Base-by-base conservation (phyloP, 2,797 vertebrate genomes). In the Percopsis omiscomaycus region DNA sequence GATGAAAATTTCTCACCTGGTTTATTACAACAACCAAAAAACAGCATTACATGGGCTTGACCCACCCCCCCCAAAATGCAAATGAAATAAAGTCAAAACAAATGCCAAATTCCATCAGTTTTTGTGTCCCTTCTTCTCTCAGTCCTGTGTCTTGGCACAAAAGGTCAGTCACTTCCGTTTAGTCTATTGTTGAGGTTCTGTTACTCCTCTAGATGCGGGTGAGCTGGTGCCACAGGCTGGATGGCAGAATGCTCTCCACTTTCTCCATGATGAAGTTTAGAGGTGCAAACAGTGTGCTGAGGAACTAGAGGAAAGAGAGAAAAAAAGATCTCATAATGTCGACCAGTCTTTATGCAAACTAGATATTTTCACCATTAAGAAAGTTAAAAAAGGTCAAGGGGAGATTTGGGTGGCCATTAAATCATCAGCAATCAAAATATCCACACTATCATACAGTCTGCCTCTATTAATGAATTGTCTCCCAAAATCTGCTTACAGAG, bases 181-280 rank as follows among this genome's bases (percentile, higher is more conserved):
- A 37, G 32, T 37, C 32, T 37, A 37, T 37, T 37, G 32, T 37
- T 37, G 32, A 37, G 32, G 32, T 5, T 37, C 32, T 37, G 32
- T 37, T 3, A 55, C 65, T n/a, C 66, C 74, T 68, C 90, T 91
- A 99, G 91, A 99, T 98, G 88, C 96, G 94, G 0, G 97, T 98
- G 76, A 98, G 94, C 82, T 99, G 97, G 86, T 98, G 97, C 97
- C 97, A 99, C 81, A 99, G 93, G 69, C 97, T 98, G 88, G 97
- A 98, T 16, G 97, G 96, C 73, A 99, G 91, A 89, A 99, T 95
- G 84, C 95, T 98, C 89, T 99, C 97, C 79, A 99, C 96, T 88
- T 98, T 99, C 88, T 99, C 97, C 96, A 98, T 98, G 86, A 98
- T 95, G 89, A 99, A 99, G 92, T 98, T 98, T 75, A 99, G 93